Evolutionary conservation across 2,113 vertebrate species (phyloP).

Genomic region (Marmota flaviventris): DNA sequence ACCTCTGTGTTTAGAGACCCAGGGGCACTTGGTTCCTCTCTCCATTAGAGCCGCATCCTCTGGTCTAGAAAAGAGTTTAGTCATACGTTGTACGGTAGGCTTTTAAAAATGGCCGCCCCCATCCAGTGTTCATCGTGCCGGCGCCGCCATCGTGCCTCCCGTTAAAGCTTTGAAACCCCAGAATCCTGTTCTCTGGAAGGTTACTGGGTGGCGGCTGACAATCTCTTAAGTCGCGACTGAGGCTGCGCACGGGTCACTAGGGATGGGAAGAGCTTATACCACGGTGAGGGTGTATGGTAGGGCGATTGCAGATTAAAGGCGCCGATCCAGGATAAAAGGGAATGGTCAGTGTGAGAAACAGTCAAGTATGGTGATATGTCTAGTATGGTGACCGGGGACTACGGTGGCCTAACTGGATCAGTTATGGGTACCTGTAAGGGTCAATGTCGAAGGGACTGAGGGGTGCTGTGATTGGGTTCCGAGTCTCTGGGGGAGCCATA

Average conservation of each 20-base stretch:
- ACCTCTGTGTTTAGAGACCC: background rate
- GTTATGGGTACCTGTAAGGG: background rate
- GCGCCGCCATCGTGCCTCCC: background rate
- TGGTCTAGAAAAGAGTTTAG: background rate
- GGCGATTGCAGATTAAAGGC: background rate
- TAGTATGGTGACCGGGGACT: background rate
- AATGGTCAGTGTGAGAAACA: background rate
- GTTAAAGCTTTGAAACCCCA: background rate
- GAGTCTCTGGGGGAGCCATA: background rate
- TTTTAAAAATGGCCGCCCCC: slow-evolving; percentile 33
- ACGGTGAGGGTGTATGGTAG: background rate
- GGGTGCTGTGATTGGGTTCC: background rate
- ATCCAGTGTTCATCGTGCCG: rapidly evolving
- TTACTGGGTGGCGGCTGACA: background rate
- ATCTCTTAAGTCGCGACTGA: slow-evolving; percentile 23
- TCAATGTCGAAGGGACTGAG: background rate
- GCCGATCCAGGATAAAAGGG: background rate
- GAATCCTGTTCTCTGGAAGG: slow-evolving; percentile 34
- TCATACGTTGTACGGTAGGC: background rate
- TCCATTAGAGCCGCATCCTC: background rate
- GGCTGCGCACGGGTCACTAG: background rate
- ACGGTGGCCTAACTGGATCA: slow-evolving; percentile 52
- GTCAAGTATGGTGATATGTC: background rate
- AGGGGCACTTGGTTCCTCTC: background rate
- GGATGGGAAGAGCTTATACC: background rate